Percentiles rank a stretch among this genome's conserved stretches.
Evolutionary conservation across 2,888 invertebrate genomes (phyloP).

Genomic region (Eutolmus rufibarbis): DNA sequence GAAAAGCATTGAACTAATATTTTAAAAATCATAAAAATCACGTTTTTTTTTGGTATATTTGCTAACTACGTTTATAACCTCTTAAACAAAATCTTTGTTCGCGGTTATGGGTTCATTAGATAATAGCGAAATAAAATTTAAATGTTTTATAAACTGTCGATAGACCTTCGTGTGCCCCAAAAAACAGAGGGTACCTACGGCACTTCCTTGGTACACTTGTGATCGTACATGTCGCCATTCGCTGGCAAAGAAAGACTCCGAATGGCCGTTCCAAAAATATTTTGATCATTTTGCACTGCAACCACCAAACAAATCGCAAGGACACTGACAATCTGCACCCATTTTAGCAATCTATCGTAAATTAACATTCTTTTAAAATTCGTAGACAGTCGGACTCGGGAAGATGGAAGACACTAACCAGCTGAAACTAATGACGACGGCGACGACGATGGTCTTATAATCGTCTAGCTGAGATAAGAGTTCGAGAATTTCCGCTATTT

Average conservation of each 20-base stretch:
- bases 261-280: not conserved
- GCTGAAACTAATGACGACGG: not conserved
- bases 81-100: too few relatives aligned
- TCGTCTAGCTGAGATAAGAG: not conserved
- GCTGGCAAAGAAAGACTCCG: not conserved
- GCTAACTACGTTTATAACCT: too few relatives aligned
- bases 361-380: not conserved
- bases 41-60: too few relatives aligned
- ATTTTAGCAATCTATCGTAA: not conserved
- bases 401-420: not conserved
- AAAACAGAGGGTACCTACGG: constrained; percentile 56
- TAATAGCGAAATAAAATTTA: too few relatives aligned
- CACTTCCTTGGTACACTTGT: constrained; percentile 59
- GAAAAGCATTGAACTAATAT: too few relatives aligned
- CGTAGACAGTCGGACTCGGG: not conserved
- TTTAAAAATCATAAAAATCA: too few relatives aligned
- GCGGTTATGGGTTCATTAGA: too few relatives aligned
- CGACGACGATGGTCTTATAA: not conserved
- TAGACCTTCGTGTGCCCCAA: not conserved
- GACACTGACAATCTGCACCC: not conserved
- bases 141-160: not conserved
- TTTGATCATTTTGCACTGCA: not conserved
- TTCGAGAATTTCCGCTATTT: not conserved
- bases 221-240: not conserved
- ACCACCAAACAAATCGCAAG: not conserved